Percentiles rank a stretch among this genome's conserved stretches.
phyloP scores from a whole-genome alignment of 1,140 invertebrate species.

The Leucophenga varia region DNA sequence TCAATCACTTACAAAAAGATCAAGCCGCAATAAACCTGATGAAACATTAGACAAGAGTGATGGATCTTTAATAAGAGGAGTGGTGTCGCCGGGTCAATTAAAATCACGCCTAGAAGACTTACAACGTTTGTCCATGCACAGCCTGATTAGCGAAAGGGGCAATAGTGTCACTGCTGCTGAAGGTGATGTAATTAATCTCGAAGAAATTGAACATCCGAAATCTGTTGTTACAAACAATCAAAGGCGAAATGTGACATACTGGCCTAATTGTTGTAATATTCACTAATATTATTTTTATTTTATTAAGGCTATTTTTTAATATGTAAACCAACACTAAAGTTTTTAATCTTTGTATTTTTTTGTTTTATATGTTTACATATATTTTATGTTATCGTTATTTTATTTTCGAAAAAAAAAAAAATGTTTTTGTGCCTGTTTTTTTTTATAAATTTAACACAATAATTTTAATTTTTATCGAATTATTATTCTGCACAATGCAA shows the following conservation, averaged over 20 bases:
- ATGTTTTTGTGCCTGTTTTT: neutral
- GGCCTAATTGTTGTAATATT: constrained; percentile 46
- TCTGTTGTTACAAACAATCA: constrained; percentile 12
- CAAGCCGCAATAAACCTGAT: too few species aligned
- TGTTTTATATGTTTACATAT: neutral
- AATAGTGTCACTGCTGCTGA: constrained; percentile 11
- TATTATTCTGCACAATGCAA: too few species aligned
- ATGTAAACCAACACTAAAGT: too few species aligned
- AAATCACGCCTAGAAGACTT: constrained; percentile 58
- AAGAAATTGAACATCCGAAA: constrained; percentile 21
- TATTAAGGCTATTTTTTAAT: constrained; percentile 16
- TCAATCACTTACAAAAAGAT: constrained; percentile 19
- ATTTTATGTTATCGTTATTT: neutral
- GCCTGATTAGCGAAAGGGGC: constrained; percentile 2
- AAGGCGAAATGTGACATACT: constrained; percentile 26
- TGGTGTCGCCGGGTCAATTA: constrained; percentile 59
- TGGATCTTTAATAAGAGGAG: too few species aligned
- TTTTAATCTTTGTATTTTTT: constrained; percentile 16
- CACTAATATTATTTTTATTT: constrained; percentile 31
- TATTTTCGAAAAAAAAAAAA: constrained; percentile 6
- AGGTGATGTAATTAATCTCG: constrained; percentile 37
- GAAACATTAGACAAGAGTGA: too few species aligned
- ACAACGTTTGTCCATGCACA: constrained; percentile 24
- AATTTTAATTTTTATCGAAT: too few species aligned
- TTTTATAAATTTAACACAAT: too few species aligned